phyloP scores from a whole-genome alignment of 2,797 vertebrate species.

The Sphenodon punctatus region DNA sequence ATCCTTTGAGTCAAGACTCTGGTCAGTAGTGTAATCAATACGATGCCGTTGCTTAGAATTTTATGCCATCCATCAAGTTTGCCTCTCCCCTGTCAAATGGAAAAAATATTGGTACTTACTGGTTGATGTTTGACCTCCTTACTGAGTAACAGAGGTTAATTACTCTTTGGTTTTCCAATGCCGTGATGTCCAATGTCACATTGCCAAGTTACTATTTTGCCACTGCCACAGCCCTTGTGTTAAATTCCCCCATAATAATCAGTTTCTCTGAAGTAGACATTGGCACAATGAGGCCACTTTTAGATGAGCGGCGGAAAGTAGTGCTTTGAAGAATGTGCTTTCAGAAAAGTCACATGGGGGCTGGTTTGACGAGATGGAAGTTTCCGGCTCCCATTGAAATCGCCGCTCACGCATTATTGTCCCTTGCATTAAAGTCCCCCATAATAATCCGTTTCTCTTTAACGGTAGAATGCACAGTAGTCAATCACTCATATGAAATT shows the following conservation, averaged over 20 bases:
- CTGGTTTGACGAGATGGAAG: no score
- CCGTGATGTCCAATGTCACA: neutral
- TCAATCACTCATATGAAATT: no score
- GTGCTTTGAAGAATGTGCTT: no score
- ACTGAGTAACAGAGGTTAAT: neutral
- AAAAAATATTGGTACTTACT: neutral
- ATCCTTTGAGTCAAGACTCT: neutral
- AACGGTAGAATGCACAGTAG: no score
- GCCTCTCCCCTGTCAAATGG: no score
- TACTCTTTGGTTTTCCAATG: neutral
- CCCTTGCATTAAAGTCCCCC: no score
- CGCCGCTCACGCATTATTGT: no score
- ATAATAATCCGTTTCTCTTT: no score
- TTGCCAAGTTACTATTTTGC: neutral
- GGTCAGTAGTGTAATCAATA: neutral
- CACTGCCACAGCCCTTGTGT: neutral
- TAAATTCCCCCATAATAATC: neutral
- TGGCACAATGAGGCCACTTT: neutral
- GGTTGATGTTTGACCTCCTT: neutral
- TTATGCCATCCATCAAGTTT: neutral
- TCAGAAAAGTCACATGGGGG: no score
- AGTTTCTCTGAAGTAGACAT: neutral
- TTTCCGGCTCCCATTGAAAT: no score
- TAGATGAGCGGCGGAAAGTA: no score
- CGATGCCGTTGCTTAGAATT: neutral